These are phyloP conservation scores for Gymnarchus niloticus DNA, from an alignment of 2,113 vertebrate species.

Conservation along the genomic window DNA sequence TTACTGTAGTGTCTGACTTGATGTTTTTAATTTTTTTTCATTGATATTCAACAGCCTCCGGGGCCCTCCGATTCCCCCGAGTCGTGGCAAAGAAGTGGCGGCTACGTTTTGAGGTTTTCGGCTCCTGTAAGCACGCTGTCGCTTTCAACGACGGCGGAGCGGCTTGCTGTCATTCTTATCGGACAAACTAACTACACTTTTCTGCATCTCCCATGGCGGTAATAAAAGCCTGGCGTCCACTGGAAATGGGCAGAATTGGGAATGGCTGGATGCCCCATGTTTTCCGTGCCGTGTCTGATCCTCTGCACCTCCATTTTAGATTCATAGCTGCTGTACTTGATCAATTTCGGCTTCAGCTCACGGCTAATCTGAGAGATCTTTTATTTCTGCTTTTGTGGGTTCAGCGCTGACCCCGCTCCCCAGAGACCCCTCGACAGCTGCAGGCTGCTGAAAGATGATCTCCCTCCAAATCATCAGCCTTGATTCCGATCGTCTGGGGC, in stretches of 20 bases:
- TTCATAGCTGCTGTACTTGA: conserved; percentile 43
- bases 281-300: conserved; percentile 1
- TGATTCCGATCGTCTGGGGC: conserved; percentile 15
- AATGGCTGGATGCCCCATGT: conserved; percentile 21
- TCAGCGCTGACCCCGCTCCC: conserved; percentile 30
- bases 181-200: conserved; percentile 22
- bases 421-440: not conserved
- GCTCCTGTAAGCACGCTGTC: not conserved
- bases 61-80: not conserved
- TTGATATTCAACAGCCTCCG: not conserved
- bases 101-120: not conserved
- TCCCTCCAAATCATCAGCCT: conserved; percentile 21
- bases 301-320: conserved; percentile 32
- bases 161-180: not conserved
- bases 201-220: not conserved
- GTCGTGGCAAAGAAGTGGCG: not conserved
- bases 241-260: conserved; percentile 12
- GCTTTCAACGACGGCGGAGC: conserved; percentile 7
- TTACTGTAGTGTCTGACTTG: not conserved
- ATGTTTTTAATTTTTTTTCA: not conserved
- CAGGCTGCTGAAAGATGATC: not conserved
- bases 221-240: conserved; percentile 21
- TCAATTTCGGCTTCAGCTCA: conserved; percentile 42
- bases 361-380: conserved; percentile 42
- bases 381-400: conserved; percentile 27